These are phyloP conservation scores for Todiramphus chloris DNA, from an alignment of 2,113 vertebrate genomes.

Conservation along the genomic window DNA sequence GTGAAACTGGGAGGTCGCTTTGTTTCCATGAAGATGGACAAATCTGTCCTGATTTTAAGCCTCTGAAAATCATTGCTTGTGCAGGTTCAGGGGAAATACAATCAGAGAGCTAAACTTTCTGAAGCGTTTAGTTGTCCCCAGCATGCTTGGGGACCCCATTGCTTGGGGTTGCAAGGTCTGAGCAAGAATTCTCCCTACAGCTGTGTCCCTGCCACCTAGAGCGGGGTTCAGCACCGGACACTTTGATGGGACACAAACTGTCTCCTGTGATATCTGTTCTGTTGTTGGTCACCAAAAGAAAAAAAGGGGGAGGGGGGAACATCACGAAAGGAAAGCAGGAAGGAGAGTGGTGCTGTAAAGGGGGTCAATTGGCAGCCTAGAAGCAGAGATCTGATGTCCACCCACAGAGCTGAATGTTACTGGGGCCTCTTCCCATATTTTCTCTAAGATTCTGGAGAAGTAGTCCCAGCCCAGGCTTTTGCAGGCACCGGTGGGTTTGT, in stretches of 20 bases:
- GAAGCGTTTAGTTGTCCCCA: background rate
- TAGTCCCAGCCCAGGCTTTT: background rate
- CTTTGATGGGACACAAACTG: rapidly evolving
- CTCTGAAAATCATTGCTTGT: background rate
- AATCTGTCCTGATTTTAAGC: background rate
- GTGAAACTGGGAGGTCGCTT: background rate
- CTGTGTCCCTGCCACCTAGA: background rate
- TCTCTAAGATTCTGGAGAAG: background rate
- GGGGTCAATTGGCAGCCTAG: background rate
- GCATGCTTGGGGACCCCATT: background rate
- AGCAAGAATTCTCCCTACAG: background rate
- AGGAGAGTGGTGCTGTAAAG: rapidly evolving
- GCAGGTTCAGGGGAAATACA: background rate
- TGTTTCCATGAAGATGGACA: background rate
- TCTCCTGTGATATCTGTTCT: background rate
- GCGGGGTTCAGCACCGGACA: background rate
- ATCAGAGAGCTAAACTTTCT: background rate
- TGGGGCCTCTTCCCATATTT: background rate
- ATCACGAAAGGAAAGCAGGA: background rate
- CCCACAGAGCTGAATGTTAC: background rate
- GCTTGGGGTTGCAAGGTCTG: background rate
- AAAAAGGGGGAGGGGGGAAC: rapidly evolving
- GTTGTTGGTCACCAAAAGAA: background rate
- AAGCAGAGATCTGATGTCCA: background rate
- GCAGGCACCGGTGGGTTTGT: background rate